Conservation (phyloP, 2,888 invertebrate genomes). For the Rhorus exstirpatorius region DNA sequence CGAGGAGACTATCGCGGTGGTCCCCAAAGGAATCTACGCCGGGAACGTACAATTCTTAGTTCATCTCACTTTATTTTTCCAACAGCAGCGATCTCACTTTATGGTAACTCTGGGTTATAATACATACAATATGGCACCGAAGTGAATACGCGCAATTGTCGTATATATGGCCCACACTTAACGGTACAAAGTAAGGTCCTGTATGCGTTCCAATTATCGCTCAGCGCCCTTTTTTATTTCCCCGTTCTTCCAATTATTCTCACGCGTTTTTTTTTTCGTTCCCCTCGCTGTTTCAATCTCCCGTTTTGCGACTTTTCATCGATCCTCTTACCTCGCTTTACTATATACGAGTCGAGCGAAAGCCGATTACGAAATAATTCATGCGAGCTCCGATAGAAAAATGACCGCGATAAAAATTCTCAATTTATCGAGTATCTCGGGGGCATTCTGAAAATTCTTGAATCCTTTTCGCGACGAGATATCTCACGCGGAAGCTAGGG, state of each 20-base stretch:
- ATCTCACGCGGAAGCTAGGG: too few species aligned
- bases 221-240: slow-evolving; percentile 1
- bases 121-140: slow-evolving; percentile 8
- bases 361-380: slow-evolving; percentile 63
- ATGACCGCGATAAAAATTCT: slow-evolving; percentile 62
- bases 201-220: slow-evolving; percentile 67
- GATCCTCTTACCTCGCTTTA: slow-evolving; percentile 46
- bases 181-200: slow-evolving; percentile 55
- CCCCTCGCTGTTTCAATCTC: slow-evolving; percentile 22
- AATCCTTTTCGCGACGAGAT: neutral
- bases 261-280: slow-evolving; percentile 38
- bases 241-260: slow-evolving; percentile 15
- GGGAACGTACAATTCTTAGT: slow-evolving; percentile 55
- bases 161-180: slow-evolving; percentile 1
- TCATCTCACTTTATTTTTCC: slow-evolving; percentile 48
- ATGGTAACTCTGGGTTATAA: neutral
- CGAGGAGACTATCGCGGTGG: slow-evolving; percentile 24
- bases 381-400: slow-evolving; percentile 51
- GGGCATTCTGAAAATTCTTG: slow-evolving; percentile 3
- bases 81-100: slow-evolving; percentile 14
- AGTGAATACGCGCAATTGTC: neutral
- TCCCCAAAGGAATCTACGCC: slow-evolving; percentile 55
- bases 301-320: slow-evolving; percentile 10
- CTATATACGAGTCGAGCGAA: slow-evolving; percentile 55
- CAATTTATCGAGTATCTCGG: slow-evolving; percentile 63